Evolutionary conservation across 2,113 vertebrate genomes (phyloP), one percentile per base, ranked within the genome.

Genomic region (Psittacus erithacus): DNA sequence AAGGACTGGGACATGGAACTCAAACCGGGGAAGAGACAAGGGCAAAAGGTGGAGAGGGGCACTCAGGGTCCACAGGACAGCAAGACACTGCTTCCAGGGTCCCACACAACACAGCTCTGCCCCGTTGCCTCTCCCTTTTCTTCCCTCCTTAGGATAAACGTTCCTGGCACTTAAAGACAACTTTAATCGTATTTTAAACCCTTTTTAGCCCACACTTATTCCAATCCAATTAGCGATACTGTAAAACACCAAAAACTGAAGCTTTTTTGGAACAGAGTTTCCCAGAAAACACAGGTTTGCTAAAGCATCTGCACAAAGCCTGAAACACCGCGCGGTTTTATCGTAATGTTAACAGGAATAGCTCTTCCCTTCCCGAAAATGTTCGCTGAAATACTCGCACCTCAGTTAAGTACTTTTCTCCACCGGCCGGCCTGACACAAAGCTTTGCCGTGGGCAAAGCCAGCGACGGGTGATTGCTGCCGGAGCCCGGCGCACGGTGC

Each of bases 291-390:
- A 24, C 16, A 3, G 41, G 29, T 11, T 90, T 22, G 46, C 29
- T 27, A 47, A 39, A 86, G 74, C 65, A 80, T 29, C 91, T 4
- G n/a, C 46, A 25, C 17, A 33, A 76, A 76, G 24, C 27, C 35
- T 3, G 39, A 33, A 55, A 25, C 25, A 9, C 39, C 7, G 12
- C 0, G 18, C 22, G 4, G 6, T 35, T 29, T 13, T 7, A 33
- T 3, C 17, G 0, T 2, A 3, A 3, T 1, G n/a, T 47, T 25
- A 29, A 27, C 13, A 71, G 59, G n/a, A 80, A 22, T 18, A 11
- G 16, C 44, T 29, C 23, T 17, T 46, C 33, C 29, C 9, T 12
- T 22, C 39, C 38, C 15, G 5, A 2, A 73, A 38, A 16, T 23
- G 2, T 63, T 14, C 31, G 18, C 8, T 0, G 62, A 16, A 50